phyloP scores from a whole-genome alignment of 2,888 invertebrate species.

The Ypsolopha sequella region DNA sequence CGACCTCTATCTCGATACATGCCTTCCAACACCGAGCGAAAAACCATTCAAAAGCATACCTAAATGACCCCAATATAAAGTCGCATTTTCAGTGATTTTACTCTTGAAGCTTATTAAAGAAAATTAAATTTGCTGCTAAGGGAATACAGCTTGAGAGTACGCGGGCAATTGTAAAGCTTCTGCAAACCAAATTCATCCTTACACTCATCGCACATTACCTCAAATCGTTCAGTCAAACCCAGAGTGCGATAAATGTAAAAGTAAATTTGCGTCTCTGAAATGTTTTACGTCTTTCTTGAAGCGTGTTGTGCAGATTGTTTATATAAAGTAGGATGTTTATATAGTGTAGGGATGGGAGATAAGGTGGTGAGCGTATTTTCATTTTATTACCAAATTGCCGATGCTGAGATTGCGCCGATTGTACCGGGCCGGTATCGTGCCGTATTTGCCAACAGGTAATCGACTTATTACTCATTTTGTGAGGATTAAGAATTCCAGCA shows the following conservation, averaged over 20 bases:
- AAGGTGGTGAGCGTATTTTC: conserved; percentile 63
- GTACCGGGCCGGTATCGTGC: conserved; percentile 38
- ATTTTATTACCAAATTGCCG: conserved; percentile 73
- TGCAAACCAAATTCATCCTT: conserved; percentile 2
- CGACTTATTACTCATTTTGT: conserved; percentile 50
- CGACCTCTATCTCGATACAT: conserved; percentile 58
- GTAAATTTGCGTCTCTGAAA: too few relatives aligned
- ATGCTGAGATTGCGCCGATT: conserved; percentile 60
- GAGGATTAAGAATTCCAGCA: conserved; percentile 30
- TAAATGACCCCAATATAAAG: conserved; percentile 18
- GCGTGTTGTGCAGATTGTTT: neutral
- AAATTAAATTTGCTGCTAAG: conserved; percentile 66
- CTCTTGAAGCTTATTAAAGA: conserved; percentile 55
- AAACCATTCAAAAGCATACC: conserved; percentile 17
- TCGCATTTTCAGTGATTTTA: neutral
- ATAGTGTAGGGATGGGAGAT: conserved; percentile 50
- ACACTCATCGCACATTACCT: neutral
- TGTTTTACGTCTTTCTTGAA: too few relatives aligned
- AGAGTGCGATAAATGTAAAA: neutral
- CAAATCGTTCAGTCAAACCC: neutral
- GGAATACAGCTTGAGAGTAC: conserved; percentile 45
- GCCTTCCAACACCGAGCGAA: conserved; percentile 41
- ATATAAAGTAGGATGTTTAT: conserved; percentile 36
- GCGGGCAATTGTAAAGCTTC: neutral
- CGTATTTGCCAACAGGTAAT: conserved; percentile 62